These are phyloP conservation scores for Emmelina monodactyla DNA, from an alignment of 2,888 invertebrate species.

Conservation along the genomic window DNA sequence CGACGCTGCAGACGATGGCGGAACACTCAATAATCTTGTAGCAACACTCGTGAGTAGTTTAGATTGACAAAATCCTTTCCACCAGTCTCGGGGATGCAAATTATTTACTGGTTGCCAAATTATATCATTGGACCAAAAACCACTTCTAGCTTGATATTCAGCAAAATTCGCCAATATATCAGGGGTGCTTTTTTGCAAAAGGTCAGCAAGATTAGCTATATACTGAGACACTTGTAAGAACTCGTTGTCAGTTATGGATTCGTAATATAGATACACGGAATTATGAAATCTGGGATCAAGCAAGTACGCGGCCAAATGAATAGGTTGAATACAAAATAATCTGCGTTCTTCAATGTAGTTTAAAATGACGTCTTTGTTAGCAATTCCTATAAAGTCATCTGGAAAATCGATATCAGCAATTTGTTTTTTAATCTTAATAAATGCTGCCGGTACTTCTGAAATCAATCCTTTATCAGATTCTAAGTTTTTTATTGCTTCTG, in stretches of 20 bases:
- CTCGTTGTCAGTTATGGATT: conserved; percentile 1
- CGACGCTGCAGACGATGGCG: conserved; percentile 7
- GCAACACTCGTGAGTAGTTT: background rate
- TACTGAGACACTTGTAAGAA: conserved; percentile 7
- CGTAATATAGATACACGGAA: conserved; percentile 4
- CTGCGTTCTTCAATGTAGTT: too few species aligned
- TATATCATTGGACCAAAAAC: conserved; percentile 1
- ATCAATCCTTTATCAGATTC: conserved; percentile 7
- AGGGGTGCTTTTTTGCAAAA: conserved; percentile 5
- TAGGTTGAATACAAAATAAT: too few species aligned
- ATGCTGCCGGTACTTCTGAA: conserved; percentile 3
- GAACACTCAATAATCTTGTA: conserved; percentile 9
- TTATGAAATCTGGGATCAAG: conserved; percentile 6
- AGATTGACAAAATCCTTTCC: conserved; percentile 9
- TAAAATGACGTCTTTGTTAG: too few species aligned
- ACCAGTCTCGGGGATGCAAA: conserved; percentile 8
- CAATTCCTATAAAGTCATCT: too few species aligned
- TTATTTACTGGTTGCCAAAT: conserved; percentile 9
- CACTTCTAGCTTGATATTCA: conserved; percentile 7
- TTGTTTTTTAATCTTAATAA: conserved; percentile 1
- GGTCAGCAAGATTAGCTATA: conserved; percentile 8
- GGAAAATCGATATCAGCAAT: too few species aligned
- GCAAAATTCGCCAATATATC: conserved; percentile 6
- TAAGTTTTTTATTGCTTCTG: too few species aligned
- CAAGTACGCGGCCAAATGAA: conserved; percentile 5